Evolutionary conservation across 1,140 invertebrate genomes (phyloP).

Genomic region (Neodiprion virginianus): DNA sequence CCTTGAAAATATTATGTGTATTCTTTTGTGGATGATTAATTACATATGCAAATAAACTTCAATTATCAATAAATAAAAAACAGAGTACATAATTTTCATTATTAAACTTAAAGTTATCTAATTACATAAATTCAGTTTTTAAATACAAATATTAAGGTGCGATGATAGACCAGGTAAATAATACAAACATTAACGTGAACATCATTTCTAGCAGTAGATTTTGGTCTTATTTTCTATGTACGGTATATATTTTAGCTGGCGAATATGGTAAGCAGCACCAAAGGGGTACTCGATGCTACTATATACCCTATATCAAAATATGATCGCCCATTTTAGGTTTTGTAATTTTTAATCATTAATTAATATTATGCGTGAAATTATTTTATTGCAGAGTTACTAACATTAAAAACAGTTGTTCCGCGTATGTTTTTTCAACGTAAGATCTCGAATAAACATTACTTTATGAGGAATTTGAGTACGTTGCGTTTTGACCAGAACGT

Average conservation of each 20-base stretch:
- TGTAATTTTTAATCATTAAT: too few relatives aligned
- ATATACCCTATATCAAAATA: too few relatives aligned
- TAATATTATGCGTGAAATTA: too few relatives aligned
- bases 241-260: too few relatives aligned
- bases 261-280: too few relatives aligned
- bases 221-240: too few relatives aligned
- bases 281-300: too few relatives aligned
- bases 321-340: too few relatives aligned
- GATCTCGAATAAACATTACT: background rate
- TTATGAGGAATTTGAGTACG: background rate
- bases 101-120: background rate
- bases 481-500: background rate
- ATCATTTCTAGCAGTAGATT: too few relatives aligned
- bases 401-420: too few relatives aligned
- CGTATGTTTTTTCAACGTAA: too few relatives aligned
- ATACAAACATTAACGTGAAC: background rate
- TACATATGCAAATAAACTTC: conserved; percentile 32
- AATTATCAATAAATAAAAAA: conserved; percentile 38
- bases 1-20: conserved; percentile 37
- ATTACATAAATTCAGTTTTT: background rate
- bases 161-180: background rate
- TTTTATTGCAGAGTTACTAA: too few relatives aligned
- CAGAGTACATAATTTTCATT: conserved; percentile 26
- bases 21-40: conserved; percentile 32
- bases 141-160: background rate